Evolutionary conservation across 2,797 vertebrate genomes (phyloP).

Genomic region (Muscicapa striata): DNA sequence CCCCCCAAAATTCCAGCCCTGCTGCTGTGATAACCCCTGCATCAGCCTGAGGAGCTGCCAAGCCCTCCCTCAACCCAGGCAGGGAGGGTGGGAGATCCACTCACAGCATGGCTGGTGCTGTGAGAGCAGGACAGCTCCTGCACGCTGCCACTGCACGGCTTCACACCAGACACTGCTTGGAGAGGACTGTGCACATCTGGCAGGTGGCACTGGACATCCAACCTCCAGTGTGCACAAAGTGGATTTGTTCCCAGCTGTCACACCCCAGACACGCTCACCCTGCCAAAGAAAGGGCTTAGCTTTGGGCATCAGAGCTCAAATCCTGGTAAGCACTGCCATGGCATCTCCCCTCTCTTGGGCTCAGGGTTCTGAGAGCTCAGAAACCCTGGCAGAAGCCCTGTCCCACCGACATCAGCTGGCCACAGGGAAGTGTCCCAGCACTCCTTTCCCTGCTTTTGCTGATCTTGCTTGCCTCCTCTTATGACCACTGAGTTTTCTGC

Average conservation of each 20-base stretch:
- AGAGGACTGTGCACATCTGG: not conserved
- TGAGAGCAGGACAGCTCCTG: not conserved
- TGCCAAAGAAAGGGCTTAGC: not conserved
- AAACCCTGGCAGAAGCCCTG: not conserved
- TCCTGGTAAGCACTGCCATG: not conserved
- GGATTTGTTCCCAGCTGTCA: not conserved
- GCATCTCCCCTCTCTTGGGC: not conserved
- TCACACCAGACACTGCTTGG: not conserved
- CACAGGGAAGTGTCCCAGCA: rapidly evolving
- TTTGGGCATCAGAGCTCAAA: not conserved
- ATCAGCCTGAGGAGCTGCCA: not conserved
- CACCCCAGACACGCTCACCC: not conserved
- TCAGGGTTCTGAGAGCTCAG: not conserved
- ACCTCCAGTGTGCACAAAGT: rapidly evolving
- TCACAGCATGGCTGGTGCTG: not conserved
- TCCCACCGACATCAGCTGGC: not conserved
- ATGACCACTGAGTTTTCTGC: not conserved
- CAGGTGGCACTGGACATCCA: not conserved
- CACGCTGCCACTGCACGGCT: rapidly evolving
- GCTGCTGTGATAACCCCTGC: not conserved
- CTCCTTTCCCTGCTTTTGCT: not conserved
- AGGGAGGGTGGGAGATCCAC: not conserved
- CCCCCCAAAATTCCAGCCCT: not conserved
- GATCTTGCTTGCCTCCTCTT: not conserved
- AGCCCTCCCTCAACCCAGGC: not conserved